Base-by-base conservation (phyloP, 2,113 vertebrate genomes). In the Serilophus lunatus region DNA sequence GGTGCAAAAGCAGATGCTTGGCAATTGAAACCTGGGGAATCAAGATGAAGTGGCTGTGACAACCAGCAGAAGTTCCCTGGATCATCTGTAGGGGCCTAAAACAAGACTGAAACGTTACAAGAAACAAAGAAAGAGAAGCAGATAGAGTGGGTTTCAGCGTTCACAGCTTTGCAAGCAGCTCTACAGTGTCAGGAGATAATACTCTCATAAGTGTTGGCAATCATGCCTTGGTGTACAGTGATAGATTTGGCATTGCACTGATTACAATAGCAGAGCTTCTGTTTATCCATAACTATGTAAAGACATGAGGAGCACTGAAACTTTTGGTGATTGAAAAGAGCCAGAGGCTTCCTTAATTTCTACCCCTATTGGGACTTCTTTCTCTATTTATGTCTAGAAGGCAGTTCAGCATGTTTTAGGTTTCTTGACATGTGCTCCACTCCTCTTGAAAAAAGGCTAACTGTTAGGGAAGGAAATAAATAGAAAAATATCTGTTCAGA, bases 401-500 rank as follows among this genome's bases (percentile, higher is more conserved):
- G 54, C 54, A 92, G 47, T 29, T 85, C 53, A 75, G 40, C 50
- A 33, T 6, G 13, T 44, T 24, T 68, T 76, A 60, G 2, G 2
- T 40, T 88, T 88, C 66, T 44, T 72, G 75, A 65, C 36, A 61
- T 0, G 1, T n/a, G 40, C 19, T 38, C 16, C 3, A 4, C 6
- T 31, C 29, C 59, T 74, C 69, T 53, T 24, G 31, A 47, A 76
- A 82, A 89, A 75, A 68, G 19, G 22, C 7, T 69, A n/a, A 82
- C 10, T 2, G 0, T 2, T n/a, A 15, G 5, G 14, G 3, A 50
- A 49, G 38, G 11, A 49, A 49, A 10, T 6, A 8, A 6, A 10
- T 35, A 40, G 8, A 2, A 29, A 49, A 65, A 29, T 14, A 56
- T 44, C 2, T 70, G 28, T 56, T 80, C 53, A 65, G 40, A 69